Conservation (phyloP, 1,140 invertebrate genomes). For the Leptoteleia sp. region DNA sequence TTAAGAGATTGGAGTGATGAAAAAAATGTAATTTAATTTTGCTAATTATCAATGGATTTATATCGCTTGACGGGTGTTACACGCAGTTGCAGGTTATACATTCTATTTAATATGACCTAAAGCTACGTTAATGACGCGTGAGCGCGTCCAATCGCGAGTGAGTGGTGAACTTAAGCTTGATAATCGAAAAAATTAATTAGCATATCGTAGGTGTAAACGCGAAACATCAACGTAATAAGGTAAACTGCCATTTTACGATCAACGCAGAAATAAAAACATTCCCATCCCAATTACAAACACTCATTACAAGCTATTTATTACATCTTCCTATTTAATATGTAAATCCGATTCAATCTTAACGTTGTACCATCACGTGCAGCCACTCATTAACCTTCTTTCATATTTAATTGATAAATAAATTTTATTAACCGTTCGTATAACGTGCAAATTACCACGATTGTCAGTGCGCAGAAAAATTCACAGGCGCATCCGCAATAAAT, state of each 20-base stretch:
- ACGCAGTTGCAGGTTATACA: no score
- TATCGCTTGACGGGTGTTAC: no score
- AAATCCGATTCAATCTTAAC: slow-evolving; percentile 8
- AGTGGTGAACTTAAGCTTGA: no score
- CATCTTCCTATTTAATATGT: slow-evolving; percentile 25
- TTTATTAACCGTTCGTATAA: slow-evolving; percentile 20
- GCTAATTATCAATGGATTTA: no score
- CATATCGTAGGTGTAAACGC: slow-evolving; percentile 23
- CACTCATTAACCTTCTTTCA: slow-evolving; percentile 46
- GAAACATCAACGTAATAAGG: slow-evolving; percentile 27
- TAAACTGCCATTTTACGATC: slow-evolving; percentile 40
- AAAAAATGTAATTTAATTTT: no score
- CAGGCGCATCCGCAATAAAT: no score
- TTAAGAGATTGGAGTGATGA: no score
- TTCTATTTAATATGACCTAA: no score
- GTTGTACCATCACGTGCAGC: slow-evolving; percentile 4
- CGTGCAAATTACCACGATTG: no score
- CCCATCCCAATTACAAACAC: slow-evolving; percentile 27
- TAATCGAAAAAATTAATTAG: slow-evolving; percentile 27
- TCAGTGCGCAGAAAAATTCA: no score
- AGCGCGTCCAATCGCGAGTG: no score
- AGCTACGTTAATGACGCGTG: no score
- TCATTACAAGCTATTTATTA: slow-evolving; percentile 48
- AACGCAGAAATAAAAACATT: slow-evolving; percentile 13
- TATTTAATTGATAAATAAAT: slow-evolving; percentile 30